Percentiles rank a stretch among this genome's conserved stretches.
These are phyloP conservation scores for Nasonia giraulti DNA, from an alignment of 1,140 invertebrate genomes.

Conservation along the genomic window DNA sequence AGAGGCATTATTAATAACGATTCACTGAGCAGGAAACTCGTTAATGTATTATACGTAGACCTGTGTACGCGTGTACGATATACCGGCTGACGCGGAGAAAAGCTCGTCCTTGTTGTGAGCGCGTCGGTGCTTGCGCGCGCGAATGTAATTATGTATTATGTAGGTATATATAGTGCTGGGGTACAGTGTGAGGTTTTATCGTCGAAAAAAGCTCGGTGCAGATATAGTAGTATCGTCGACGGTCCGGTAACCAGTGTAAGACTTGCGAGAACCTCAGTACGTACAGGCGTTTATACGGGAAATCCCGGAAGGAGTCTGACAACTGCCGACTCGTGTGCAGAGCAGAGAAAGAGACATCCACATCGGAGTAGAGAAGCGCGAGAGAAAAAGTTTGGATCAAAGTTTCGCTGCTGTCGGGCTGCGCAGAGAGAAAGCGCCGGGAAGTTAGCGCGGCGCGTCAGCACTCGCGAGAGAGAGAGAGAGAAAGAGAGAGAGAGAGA, in stretches of 20 bases:
- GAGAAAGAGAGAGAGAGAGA: not conserved
- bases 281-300: not conserved
- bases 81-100: not conserved
- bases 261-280: not conserved
- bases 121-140: no score
- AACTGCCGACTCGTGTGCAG: not conserved
- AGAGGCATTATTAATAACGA: not conserved
- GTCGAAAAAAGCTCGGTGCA: no score
- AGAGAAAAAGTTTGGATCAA: constrained; percentile 63
- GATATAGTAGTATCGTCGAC: no score
- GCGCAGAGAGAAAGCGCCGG: constrained; percentile 45
- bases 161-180: no score
- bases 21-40: not conserved
- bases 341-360: not conserved
- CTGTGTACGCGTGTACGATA: not conserved
- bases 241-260: no score
- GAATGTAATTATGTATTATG: no score
- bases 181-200: no score
- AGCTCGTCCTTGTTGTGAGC: not conserved
- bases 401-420: constrained; percentile 56
- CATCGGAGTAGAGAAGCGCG: not conserved
- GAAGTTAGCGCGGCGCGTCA: constrained; percentile 62
- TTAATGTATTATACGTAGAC: not conserved
- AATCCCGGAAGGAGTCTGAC: not conserved
- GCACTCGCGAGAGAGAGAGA: constrained; percentile 23